Evolutionary conservation across 2,797 vertebrate genomes (phyloP), one percentile per base, ranked within the genome.

Genomic region (Tachyglossus aculeatus): DNA sequence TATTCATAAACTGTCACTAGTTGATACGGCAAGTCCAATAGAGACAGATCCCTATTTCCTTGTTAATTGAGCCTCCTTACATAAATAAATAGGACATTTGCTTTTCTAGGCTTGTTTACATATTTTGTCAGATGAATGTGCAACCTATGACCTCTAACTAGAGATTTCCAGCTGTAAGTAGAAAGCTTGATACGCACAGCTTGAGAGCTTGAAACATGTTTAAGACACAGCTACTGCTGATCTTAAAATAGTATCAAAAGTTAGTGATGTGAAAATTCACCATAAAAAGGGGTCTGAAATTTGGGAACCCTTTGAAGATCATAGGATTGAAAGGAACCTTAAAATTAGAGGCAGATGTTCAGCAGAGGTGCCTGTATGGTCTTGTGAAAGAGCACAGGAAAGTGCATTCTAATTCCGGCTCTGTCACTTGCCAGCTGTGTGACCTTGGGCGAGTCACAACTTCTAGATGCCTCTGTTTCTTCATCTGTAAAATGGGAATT

Each of bases 131-230:
- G 82, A 87, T 84, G 79, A 91, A 76, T 67, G 51, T 77, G 41
- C 87, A 88, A 82, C 80, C 88, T 56, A 61, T 87, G 83, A 90
- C 90, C 88, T 87, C 79, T 89, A 91, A 91, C 90, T 88, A 86
- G 77, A 78, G 78, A 80, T 89, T 89, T 88, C 88, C 89, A 91
- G 88, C 89, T 91, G 88, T 89, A 91, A 84, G 61, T 64, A 88
- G 84, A 88, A 86, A 88, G 71, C 55, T 67, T 81, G 71, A 76
- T 86, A 90, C 84, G 83, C 80, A 80, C 57, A 83, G 76, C 66
- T 83, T 82, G 50, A 56, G 74, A 83, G 71, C 71, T 84, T 69
- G 71, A 66, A 87, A 79, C 7, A 5, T 57, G 66, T 80, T 87
- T 84, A 64, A 80, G 82, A 88, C 79, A 54, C 68, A 79, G 56